Evolutionary conservation across 2,888 invertebrate genomes (phyloP), one percentile per base, ranked within the genome.

Genomic region (Xylocampa areola): DNA sequence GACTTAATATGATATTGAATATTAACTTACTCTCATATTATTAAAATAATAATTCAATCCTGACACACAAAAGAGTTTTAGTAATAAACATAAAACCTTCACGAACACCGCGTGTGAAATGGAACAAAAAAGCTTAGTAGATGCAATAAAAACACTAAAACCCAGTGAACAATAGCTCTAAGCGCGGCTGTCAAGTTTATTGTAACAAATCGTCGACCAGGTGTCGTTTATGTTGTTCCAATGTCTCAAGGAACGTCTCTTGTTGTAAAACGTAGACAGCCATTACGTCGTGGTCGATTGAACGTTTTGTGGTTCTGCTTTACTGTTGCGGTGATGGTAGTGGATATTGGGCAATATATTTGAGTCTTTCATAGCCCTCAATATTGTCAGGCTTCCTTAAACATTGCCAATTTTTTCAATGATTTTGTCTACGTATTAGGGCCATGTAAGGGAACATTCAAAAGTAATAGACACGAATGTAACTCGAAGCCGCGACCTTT

Each of bases 191-290:
- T 73, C 70, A 54, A 27, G 49, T 55, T 69, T 74, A 74, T 73
- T 73, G 74, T 73, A 73, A 74, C 74, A 69, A 73, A 74, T 76
- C 43, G 77, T 59, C 30, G 37, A 17, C 40, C 73, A 76, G 73
- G 74, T 74, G 73, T 58, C 69, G 49, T 73, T 74, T 68, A 76
- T 76, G 73, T 60, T 55, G 76, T 66, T 60, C 41, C 59, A 29
- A 68, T 67, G 65, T 76, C 65, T 68, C 44, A 43, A 44, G 47
- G 14, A 65, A 55, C 71, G 70, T 69, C 70, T 65, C 27, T 13
- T 36, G 57, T 27, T 69, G 53, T 70, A 59, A 65, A 71, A 66
- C 47, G 43, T 53, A 65, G 45, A 37, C 11, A 41, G 33, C 53
- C n/a, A 51, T 61, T 60, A 50, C 29, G 30, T 19, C 30, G 59